Evolutionary conservation across 2,888 invertebrate species (phyloP), one percentile per base, ranked within the genome.

Genomic region (Phaedon cochleariae): DNA sequence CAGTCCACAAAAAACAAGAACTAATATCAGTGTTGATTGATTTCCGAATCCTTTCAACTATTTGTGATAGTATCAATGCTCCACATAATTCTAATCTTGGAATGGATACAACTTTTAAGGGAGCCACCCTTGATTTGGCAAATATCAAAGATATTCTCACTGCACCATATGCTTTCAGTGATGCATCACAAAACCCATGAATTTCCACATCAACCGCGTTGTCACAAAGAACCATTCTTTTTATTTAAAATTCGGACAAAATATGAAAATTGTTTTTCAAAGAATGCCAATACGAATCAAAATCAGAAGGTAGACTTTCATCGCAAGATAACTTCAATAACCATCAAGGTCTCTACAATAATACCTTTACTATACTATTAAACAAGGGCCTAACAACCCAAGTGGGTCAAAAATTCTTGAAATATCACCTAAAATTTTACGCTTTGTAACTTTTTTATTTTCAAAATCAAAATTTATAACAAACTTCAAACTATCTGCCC

Each of bases 311-410:
- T 15, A 71, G 34, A 1, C 54, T 20, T 51, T 71, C 67, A 46
- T 72, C 71, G 69, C 72, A 71, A 6, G 26, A 53, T n/a, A 68
- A 12, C 21, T 71, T 67, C 15, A 4, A 15, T 57, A 29, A 7
- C 72, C 69, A 72, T n/a, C 7, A 72, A 52, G 15, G 22, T 10
- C 65, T 71, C 69, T 46, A 71, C n/a, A 45, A 69, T 37, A 15
- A 67, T 22, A n/a, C n/a, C 63, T 72, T 69, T 4, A 62, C 67
- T 5, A 18, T 59, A 2, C n/a, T n/a, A 71, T 46, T 1, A 53
- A 64, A 18, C 59, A 37, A 20, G 72, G 67, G 20, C 65, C 52
- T 7, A 68, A 10, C 17, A 72, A 29, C 7, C 69, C 70, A n/a
- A 69, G 21, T 10, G 67, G 72, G 49, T 72, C 72, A 34, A 34